Percentiles rank a stretch among this genome's conserved stretches.
phyloP scores from a whole-genome alignment of 2,113 vertebrate species.

The Cynopterus brachyotis region DNA sequence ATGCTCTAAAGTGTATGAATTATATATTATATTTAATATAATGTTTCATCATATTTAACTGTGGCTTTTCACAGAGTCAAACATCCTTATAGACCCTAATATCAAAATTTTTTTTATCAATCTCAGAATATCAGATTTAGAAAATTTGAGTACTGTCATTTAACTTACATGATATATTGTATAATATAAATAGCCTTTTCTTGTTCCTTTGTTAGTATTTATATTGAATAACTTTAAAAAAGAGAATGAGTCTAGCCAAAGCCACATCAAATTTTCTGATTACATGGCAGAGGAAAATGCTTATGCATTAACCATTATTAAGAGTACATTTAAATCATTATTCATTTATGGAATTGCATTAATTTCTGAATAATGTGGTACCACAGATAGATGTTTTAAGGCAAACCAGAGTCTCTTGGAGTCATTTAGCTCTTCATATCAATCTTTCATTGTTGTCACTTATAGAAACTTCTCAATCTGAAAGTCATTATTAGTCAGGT shows the following conservation, averaged over 20 bases:
- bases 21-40: neutral
- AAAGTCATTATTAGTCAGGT: constrained; percentile 68
- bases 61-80: neutral
- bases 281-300: constrained; percentile 62
- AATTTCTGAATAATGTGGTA: constrained; percentile 78
- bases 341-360: constrained; percentile 82
- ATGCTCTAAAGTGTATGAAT: too few species aligned
- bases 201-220: constrained; percentile 24
- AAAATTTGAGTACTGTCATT: constrained; percentile 51
- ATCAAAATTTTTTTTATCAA: neutral
- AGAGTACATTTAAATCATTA: constrained; percentile 82
- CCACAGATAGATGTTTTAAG: constrained; percentile 76
- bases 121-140: neutral
- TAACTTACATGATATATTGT: neutral
- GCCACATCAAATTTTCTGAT: constrained; percentile 73
- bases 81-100: neutral
- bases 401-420: constrained; percentile 73
- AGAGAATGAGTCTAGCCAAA: constrained; percentile 62
- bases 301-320: constrained; percentile 76
- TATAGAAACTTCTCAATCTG: constrained; percentile 64
- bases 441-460: constrained; percentile 71
- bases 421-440: constrained; percentile 78
- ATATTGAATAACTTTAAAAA: constrained; percentile 56
- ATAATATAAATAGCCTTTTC: constrained; percentile 21
- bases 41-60: neutral